Evolutionary conservation across 2,113 vertebrate genomes (phyloP), one percentile per base, ranked within the genome.

Genomic region (Phrynosoma platyrhinos): DNA sequence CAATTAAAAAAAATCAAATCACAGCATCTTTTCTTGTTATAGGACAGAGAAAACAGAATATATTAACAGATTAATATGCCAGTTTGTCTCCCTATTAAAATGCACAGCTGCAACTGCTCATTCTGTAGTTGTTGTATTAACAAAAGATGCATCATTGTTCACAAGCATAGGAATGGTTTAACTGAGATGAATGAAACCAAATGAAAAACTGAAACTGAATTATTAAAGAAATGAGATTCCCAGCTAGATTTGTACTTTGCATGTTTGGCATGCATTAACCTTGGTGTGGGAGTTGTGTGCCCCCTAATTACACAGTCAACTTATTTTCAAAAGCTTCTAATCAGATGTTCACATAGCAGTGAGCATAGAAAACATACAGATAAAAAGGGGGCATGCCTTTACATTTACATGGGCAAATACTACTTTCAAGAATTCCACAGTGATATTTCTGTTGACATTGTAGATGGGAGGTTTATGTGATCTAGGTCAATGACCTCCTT

Each of bases 321-420:
- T 91, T 95, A 92, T 92, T 93, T 90, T 96, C 93, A 94, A 95
- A 95, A 94, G 91, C 93, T 95, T 95, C 96, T 95, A 95, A 95
- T 96, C 87, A 89, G 89, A 91, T 94, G 92, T 86, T 95, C 90
- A 91, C 87, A 90, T 89, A 93, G 87, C 36, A 94, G 27, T 90
- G 93, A 87, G 79, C 89, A 91, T 86, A 86, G 91, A 94, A 95
- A 94, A 91, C 91, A 92, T 66, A 91, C 85, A 94, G 94, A 94
- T 92, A 93, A 92, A 92, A 92, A 94, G 94, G 18, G 83, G 79
- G 91, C 89, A 90, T 87, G 86, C 55, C 87, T 95, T 94, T 94
- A 94, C 94, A 96, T 96, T 96, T 95, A 82, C 84, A 83, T 89
- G 85, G 84, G 80, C 88, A 94, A 94, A 93, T 76, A 94, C 68